Base-by-base conservation (phyloP, 2,888 invertebrate genomes). In the Psylliodes chrysocephalus region DNA sequence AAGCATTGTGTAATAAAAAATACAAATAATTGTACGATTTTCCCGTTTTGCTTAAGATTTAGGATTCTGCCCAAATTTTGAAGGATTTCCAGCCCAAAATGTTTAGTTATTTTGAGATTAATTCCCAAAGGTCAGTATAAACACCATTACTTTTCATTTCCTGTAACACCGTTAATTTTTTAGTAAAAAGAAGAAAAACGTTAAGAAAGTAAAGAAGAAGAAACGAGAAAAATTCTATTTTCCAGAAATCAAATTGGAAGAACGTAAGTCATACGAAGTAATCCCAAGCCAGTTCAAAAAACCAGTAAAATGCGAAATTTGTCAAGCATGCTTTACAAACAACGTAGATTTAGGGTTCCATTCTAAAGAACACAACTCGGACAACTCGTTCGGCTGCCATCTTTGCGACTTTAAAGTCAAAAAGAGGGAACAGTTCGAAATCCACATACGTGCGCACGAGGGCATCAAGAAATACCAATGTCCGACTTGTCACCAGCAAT, bases 241-340 rank as follows among this genome's bases (percentile, higher is more conserved):
- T 5, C 63, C 68, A 6, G 49, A 49, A 14, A 40, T 49, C 15
- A 46, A 49, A 2, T 12, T 28, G 7, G 46, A 49, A 19, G 49
- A 59, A 7, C 35, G 38, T 2, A 40, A 51, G 17, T 25, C 38
- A 7, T 59, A 59, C 28, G 10, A 40, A 12, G 62, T 66, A 0
- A 51, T 51, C 30, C 73, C 75, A 6, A 64, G 68, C 5, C 66
- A 70, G 44, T 77, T 55, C 77, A 79, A 52, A 71, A 69, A 71
- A 3, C 82, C 83, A 2, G 84, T 86, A 47, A 83, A 84, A 49
- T 87, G 87, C 64, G 84, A 85, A 60, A 64, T 84, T 51, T 87
- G 87, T 42, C 84, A 84, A 1, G 83, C 85, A 62, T 78, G 83
- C 5, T 87, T 85, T 66, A 85, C 84, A 17, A 75, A 73, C 28